Evolutionary conservation across 2,113 vertebrate species (phyloP), one percentile per base, ranked within the genome.

Genomic region (Oryzias celebensis): DNA sequence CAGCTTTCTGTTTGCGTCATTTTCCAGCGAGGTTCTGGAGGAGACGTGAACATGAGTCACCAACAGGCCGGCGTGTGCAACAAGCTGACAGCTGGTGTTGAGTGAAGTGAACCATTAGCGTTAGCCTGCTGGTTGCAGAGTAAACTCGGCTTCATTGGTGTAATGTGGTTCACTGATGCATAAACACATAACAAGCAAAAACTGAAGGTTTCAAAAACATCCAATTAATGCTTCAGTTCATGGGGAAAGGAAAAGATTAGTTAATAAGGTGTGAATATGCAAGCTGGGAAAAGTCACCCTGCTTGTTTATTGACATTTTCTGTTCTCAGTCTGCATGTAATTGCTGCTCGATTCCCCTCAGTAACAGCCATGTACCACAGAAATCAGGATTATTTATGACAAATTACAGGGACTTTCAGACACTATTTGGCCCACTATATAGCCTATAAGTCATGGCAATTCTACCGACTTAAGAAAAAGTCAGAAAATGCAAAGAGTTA

Each of bases 21-120:
- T 58, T 59, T 69, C 24, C 65, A 20, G 4, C 44, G 24, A 17
- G 52, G 48, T 36, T 52, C 41, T 26, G 51, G 68, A 42, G 1
- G 24, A 24, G 50, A 62, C 68, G 65, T 66, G 71, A 73, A 76
- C 62, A 54, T 67, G 63, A 76, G 71, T 86, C 77, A 65, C 77
- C 45, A 41, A 23, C 60, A 62, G 58, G 68, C 65, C 5, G 4
- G 26, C 49, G 58, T 73, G 71, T 71, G 62, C 41, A 69, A 75
- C 65, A 46, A 56, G 41, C 53, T 81, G 81, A 77, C 78, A 79
- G 71, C 74, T 51, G 52, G 81, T 86, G 88, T 88, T 77, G 78
- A 60, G 65, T 83, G 85, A 90, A 66, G 53, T 36, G 62, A 87
- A 81, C 74, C 86, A 85, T 72, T 67, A 71, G 85, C 64, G 76